phyloP scores from a whole-genome alignment of 2,113 vertebrate species.

The Gymnogyps californianus region DNA sequence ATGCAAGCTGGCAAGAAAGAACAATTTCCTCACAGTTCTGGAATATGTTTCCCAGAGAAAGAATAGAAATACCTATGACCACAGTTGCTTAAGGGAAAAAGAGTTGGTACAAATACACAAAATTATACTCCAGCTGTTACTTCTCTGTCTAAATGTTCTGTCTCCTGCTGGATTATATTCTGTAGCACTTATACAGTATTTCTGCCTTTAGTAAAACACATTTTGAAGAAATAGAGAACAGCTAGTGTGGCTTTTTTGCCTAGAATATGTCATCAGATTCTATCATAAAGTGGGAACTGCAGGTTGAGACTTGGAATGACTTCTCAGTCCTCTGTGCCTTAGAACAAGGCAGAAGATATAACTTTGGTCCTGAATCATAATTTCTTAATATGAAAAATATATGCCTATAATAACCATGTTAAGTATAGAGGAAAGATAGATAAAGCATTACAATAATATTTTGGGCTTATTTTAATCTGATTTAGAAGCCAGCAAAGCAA shows the following conservation, averaged over 20 bases:
- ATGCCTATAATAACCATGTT: constrained; percentile 37
- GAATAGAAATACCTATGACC: background rate
- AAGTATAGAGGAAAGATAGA: background rate
- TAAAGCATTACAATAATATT: background rate
- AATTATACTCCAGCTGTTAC: background rate
- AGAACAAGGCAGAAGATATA: constrained; percentile 20
- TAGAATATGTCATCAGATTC: constrained; percentile 29
- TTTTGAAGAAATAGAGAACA: constrained; percentile 31
- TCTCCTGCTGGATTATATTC: background rate
- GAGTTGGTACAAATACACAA: background rate
- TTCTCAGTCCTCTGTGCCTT: constrained; percentile 29
- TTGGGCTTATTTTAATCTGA: constrained; percentile 18
- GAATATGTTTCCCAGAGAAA: background rate
- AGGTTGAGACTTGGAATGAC: constrained; percentile 40
- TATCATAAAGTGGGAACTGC: constrained; percentile 5
- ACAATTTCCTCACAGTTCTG: background rate
- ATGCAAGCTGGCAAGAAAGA: background rate
- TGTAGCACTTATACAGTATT: background rate
- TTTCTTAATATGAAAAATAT: constrained; percentile 50
- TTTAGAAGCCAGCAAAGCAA: background rate
- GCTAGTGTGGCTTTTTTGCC: background rate
- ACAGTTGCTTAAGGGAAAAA: background rate
- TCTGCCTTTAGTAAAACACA: background rate
- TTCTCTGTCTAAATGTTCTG: background rate
- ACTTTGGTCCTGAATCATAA: constrained; percentile 24